A percentile compares a stretch with the other conserved stretches of the same genome.
These are phyloP conservation scores for Tadarida brasiliensis DNA, from an alignment of 2,797 vertebrate species.

Conservation along the genomic window DNA sequence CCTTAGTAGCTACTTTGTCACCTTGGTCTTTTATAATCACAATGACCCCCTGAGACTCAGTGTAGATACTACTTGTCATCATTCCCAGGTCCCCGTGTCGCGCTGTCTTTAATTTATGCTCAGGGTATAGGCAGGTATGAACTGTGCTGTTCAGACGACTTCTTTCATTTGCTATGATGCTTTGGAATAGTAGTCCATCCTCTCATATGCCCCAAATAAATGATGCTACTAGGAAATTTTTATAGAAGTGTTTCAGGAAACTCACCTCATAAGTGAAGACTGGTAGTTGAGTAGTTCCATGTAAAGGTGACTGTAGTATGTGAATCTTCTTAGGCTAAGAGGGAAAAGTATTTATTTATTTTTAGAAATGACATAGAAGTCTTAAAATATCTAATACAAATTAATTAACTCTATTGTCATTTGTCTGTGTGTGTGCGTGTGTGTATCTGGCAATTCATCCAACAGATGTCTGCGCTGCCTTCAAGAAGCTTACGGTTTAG, in stretches of 20 bases:
- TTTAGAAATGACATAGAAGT: not conserved
- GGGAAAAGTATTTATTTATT: not conserved
- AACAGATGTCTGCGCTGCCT: not conserved
- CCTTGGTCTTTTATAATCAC: not conserved
- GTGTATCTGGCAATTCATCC: not conserved
- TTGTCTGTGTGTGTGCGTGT: not conserved
- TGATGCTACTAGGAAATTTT: not conserved
- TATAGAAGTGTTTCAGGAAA: conserved; percentile 22
- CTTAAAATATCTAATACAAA: not conserved
- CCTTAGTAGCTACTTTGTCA: not conserved
- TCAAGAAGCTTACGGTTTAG: not conserved
- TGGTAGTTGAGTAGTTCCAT: not conserved
- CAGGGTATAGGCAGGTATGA: accelerated
- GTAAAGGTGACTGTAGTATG: not conserved
- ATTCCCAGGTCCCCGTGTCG: not conserved
- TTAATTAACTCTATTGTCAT: not conserved
- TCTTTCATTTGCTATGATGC: not conserved
- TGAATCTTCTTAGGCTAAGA: conserved; percentile 34
- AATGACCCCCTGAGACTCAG: not conserved
- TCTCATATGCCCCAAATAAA: not conserved
- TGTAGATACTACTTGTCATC: not conserved
- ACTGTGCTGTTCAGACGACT: not conserved
- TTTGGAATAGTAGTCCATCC: not conserved
- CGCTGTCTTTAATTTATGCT: not conserved
- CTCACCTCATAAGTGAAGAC: not conserved